Percentiles rank a stretch among this genome's conserved stretches.
Conservation (phyloP, 2,113 vertebrate species). For the Atractosteus spatula region DNA sequence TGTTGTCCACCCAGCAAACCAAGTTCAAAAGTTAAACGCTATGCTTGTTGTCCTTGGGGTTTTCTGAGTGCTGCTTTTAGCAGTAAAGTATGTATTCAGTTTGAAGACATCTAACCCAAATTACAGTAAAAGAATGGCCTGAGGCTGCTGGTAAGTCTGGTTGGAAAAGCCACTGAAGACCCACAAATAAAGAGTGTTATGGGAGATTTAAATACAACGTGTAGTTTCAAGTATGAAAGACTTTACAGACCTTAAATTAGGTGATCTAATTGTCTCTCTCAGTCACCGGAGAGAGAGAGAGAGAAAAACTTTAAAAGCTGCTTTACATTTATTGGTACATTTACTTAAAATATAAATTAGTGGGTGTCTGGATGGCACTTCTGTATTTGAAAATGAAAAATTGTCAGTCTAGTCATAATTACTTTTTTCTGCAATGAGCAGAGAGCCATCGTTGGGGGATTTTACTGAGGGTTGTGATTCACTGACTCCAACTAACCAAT, state of each 20-base stretch:
- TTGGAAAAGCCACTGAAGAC: slow-evolving; percentile 43
- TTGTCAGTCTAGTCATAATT: too few species aligned
- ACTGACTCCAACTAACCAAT: too few species aligned
- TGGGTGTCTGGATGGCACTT: too few species aligned
- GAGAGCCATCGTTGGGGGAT: too few species aligned
- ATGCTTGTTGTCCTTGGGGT: slow-evolving; percentile 14
- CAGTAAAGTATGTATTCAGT: slow-evolving; percentile 29
- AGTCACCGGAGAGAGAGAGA: slow-evolving; percentile 8
- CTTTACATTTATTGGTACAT: too few species aligned
- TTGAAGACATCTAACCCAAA: slow-evolving; percentile 31
- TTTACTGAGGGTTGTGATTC: too few species aligned
- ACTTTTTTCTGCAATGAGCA: too few species aligned
- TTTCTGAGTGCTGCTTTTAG: slow-evolving; percentile 35
- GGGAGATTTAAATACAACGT: slow-evolving; percentile 47
- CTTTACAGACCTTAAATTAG: slow-evolving; percentile 28
- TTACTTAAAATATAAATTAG: too few species aligned
- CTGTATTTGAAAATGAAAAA: too few species aligned
- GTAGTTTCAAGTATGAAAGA: slow-evolving; percentile 18
- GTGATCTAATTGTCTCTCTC: slow-evolving; percentile 30
- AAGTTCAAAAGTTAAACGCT: slow-evolving; percentile 8
- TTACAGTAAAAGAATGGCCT: slow-evolving; percentile 26
- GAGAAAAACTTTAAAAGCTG: too few species aligned
- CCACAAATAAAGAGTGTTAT: slow-evolving; percentile 42
- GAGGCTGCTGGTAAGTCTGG: slow-evolving; percentile 44
- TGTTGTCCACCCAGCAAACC: neutral